phyloP scores from a whole-genome alignment of 30 jellyfish, hydroid and myxozoan genomes.

The Pelagia noctiluca region DNA sequence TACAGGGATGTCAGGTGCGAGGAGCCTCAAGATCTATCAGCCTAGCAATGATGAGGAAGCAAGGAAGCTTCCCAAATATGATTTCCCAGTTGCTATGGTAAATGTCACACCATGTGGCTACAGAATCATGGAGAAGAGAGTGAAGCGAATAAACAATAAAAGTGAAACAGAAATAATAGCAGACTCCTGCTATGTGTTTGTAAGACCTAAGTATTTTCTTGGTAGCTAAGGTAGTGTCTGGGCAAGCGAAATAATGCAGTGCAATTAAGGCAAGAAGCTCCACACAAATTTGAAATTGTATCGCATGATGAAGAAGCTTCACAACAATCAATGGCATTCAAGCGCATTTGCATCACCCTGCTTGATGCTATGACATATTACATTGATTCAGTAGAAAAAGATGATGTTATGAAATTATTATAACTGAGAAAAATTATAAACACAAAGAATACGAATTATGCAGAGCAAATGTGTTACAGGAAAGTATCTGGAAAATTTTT shows the following conservation, averaged over 20 bases:
- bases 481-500: too few species aligned
- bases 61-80: conserved; percentile 9
- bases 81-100: conserved; percentile 33
- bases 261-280: conserved; percentile 13
- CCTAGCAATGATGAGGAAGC: background rate
- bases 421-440: too few species aligned
- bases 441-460: too few species aligned
- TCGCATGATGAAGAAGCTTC: background rate
- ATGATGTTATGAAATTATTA: conserved; percentile 30
- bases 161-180: background rate
- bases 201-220: conserved; percentile 25
- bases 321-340: conserved; percentile 17
- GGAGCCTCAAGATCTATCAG: background rate
- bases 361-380: background rate
- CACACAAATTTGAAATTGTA: conserved; percentile 20
- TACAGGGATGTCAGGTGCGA: conserved; percentile 27
- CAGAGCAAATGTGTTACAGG: too few species aligned
- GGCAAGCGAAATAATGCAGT: conserved; percentile 36
- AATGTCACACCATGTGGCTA: conserved; percentile 41
- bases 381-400: background rate
- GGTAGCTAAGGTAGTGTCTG: conserved; percentile 47
- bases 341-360: background rate
- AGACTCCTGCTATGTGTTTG: conserved; percentile 10
- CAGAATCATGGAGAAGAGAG: too few species aligned
- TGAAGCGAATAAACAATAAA: conserved; percentile 9